Base-by-base conservation (phyloP, 2,113 vertebrate species). In the Syngnathus typhle region DNA sequence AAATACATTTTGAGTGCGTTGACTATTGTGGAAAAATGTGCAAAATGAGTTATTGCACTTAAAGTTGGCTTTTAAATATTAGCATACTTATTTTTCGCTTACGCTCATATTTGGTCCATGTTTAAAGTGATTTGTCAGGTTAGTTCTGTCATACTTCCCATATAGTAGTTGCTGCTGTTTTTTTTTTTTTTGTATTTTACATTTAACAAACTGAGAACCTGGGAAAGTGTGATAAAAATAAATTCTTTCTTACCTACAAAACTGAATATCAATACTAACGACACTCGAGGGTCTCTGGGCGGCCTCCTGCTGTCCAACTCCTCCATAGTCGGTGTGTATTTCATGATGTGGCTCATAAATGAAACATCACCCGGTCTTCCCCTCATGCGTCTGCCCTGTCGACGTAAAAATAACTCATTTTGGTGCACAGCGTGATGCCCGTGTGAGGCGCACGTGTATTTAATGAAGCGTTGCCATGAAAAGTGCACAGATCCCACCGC, bases 331-430 rank as follows among this genome's bases (percentile, higher is more conserved):
- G 58, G 60, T 54, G 68, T 79, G 67, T 18, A 73, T 80, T 86
- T 80, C 79, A 83, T 78, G 70, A 73, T 43, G 39, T 64, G 73
- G 21, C 59, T 82, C 82, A 88, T 91, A 85, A 87, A 87, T 90
- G 83, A 88, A 90, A 90, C 85, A 91, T 89, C 56, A 73, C 78
- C 78, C 72, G 67, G 60, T 75, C 73, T 82, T 84, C 82, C 82
- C 83, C n/a, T 67, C 4, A 66, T 79, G 81, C 73, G 75, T 77
- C 73, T 81, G 77, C 72, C 41, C 74, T 81, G 77, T 73, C 41
- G 54, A 75, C 80, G 81, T 87, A 87, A 88, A 87, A 88, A 87
- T 85, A 86, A 75, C 78, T 72, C 1, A 8, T 78, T 79, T 79
- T 72, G 72, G 69, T 84, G 81, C 72, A 54, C 71, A 52, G 65